These are phyloP conservation scores for Cybosia mesomella DNA, from an alignment of 2,888 invertebrate species.

Conservation along the genomic window DNA sequence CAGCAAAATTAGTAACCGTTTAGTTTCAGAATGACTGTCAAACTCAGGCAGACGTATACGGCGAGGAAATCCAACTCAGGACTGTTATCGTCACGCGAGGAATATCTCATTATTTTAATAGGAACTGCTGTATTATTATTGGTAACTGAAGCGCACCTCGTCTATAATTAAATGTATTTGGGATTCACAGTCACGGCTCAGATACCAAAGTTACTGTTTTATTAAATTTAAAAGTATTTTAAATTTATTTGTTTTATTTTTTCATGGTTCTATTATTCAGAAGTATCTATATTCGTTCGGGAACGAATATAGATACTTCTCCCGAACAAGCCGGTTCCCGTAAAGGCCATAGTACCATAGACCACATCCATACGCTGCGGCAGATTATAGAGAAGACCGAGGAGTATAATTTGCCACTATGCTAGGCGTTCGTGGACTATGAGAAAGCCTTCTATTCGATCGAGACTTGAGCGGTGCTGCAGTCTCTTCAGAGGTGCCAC, in stretches of 20 bases:
- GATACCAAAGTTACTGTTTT: neutral
- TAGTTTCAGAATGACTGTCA: slow-evolving; percentile 30
- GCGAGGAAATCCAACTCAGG: neutral
- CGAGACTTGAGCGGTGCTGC: too few relatives aligned
- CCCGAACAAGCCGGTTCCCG: too few relatives aligned
- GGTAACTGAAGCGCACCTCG: slow-evolving; percentile 10
- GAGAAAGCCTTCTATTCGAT: too few relatives aligned
- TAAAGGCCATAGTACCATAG: too few relatives aligned
- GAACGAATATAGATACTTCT: too few relatives aligned
- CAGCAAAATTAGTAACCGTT: neutral
- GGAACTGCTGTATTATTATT: slow-evolving; percentile 26
- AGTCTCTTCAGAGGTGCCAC: too few relatives aligned
- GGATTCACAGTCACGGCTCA: neutral
- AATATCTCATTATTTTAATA: slow-evolving; percentile 24
- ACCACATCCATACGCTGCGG: too few relatives aligned
- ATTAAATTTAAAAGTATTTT: slow-evolving; percentile 7
- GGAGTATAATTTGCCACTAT: too few relatives aligned
- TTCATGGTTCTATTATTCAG: neutral
- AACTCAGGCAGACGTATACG: neutral
- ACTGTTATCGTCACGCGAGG: slow-evolving; percentile 16
- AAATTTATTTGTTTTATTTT: neutral
- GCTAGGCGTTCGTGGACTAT: too few relatives aligned
- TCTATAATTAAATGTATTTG: neutral
- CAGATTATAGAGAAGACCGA: too few relatives aligned
- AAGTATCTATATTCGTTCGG: neutral